Evolutionary conservation across 2,888 invertebrate species (phyloP).

Genomic region (Priocnemis perturbator): DNA sequence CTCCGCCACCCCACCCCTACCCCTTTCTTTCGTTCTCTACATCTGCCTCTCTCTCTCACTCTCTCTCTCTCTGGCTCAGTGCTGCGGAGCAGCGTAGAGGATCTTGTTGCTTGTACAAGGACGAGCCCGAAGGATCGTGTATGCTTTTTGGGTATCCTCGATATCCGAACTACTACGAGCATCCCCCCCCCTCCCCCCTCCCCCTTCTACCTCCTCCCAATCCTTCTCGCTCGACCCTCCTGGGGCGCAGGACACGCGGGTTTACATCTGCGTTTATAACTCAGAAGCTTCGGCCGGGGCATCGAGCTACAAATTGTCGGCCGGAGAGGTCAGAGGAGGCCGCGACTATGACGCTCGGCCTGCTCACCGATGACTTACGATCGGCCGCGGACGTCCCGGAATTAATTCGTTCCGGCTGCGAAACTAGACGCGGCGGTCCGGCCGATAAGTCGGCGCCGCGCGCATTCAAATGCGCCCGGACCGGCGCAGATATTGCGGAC

Average conservation of each 20-base stretch:
- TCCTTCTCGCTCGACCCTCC: constrained; percentile 10
- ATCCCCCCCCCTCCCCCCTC: not conserved
- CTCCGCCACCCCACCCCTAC: not conserved
- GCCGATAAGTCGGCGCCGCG: no score
- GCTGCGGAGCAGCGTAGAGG: no score
- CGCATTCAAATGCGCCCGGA: no score
- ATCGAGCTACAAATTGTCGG: constrained; percentile 43
- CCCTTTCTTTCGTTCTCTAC: not conserved
- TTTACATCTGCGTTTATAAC: constrained; percentile 37
- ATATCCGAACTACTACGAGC: constrained; percentile 11
- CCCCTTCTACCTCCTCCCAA: not conserved
- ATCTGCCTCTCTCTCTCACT: not conserved
- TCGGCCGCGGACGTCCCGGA: no score
- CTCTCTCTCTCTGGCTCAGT: no score
- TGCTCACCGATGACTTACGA: no score
- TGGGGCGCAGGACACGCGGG: constrained; percentile 30
- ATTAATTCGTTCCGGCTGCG: no score
- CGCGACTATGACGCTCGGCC: no score
- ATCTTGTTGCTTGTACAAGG: not conserved
- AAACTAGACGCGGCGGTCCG: no score
- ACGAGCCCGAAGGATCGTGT: constrained; percentile 20
- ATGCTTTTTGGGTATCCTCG: constrained; percentile 31
- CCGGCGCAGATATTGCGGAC: no score
- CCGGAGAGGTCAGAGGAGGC: constrained; percentile 1
- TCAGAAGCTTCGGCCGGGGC: constrained; percentile 19